Conservation (phyloP, 2,888 invertebrate genomes). For the Amphipyra tragopoginis region DNA sequence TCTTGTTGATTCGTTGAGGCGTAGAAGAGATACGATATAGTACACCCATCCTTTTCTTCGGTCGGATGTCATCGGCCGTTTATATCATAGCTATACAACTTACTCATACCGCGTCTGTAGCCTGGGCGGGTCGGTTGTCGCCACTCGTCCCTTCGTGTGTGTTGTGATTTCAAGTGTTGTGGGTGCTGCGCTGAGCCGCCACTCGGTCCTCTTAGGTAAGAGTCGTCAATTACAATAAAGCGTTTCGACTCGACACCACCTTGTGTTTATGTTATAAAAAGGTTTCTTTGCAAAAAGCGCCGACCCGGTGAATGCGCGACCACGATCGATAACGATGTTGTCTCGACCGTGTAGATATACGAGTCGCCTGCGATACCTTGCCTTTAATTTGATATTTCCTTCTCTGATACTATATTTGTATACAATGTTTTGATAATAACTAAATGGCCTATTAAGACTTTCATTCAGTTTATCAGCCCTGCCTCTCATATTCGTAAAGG, state of each 20-base stretch:
- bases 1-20: slow-evolving; percentile 56
- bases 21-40: slow-evolving; percentile 61
- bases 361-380: slow-evolving; percentile 68
- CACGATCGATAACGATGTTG: slow-evolving; percentile 88
- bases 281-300: slow-evolving; percentile 68
- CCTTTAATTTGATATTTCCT: slow-evolving; percentile 67
- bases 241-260: slow-evolving; percentile 23
- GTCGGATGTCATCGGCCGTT: slow-evolving; percentile 84
- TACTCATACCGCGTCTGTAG: slow-evolving; percentile 83
- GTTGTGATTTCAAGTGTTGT: slow-evolving; percentile 82
- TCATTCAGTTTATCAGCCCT: slow-evolving; percentile 33
- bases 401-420: slow-evolving; percentile 63
- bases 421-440: slow-evolving; percentile 61
- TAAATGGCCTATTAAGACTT: slow-evolving; percentile 42
- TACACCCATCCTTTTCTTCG: slow-evolving; percentile 66
- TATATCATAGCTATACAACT: slow-evolving; percentile 72
- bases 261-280: slow-evolving; percentile 74
- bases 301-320: slow-evolving; percentile 76
- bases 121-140: slow-evolving; percentile 81
- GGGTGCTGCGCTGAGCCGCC: slow-evolving; percentile 76
- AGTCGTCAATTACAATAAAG: slow-evolving; percentile 39
- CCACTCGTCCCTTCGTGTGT: slow-evolving; percentile 85
- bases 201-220: slow-evolving; percentile 79
- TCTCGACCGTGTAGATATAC: slow-evolving; percentile 74
- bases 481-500: slow-evolving; percentile 1